Base-by-base conservation (phyloP, 37 sponge, comb jelly and placozoan genomes). In the Ianthella basta region DNA sequence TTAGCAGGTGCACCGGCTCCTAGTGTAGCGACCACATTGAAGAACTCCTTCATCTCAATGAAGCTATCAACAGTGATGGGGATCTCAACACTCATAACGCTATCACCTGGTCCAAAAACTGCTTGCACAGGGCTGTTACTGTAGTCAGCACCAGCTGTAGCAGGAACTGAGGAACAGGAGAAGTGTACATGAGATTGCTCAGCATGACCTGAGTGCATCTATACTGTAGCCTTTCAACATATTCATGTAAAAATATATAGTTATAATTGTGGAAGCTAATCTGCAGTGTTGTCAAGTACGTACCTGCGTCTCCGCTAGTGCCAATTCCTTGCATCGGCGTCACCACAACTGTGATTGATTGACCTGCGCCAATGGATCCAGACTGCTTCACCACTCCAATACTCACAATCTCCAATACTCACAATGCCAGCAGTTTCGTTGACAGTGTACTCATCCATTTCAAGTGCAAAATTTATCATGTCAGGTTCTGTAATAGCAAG, bases 131-230 rank as follows among this genome's bases (percentile, higher is more conserved):
- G 5, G 5, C 6, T 5, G 5, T 5, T 35, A 10, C 20, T 35
- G 37, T 35, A 70, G 36, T 70, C 72, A 70, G 37, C 36, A 10
- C 37, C 72, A 70, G 72, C n/a, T 35, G 72, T 70, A 32, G 72
- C 72, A 35, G 72, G 72, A 70, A 20, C 72, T 70, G 37, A 18
- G 21, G 32, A 70, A 3, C n/a, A n/a, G n/a, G 37, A 4, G 29
- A 16, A 33, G 36, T 5, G 12, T 32, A 6, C 24, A n/a, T 29
- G 24, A 29, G 29, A n/a, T n/a, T n/a, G n/a, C n/a, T n/a, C n/a
- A n/a, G n/a, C n/a, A n/a, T n/a, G n/a, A n/a, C n/a, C n/a, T n/a
- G n/a, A n/a, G n/a, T n/a, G n/a, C n/a, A n/a, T n/a, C n/a, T n/a
- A n/a, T n/a, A n/a, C n/a, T n/a, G n/a, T n/a, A n/a, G n/a, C n/a